Evolutionary conservation across 1,140 invertebrate genomes (phyloP).

Genomic region (Epicauta chinensis): DNA sequence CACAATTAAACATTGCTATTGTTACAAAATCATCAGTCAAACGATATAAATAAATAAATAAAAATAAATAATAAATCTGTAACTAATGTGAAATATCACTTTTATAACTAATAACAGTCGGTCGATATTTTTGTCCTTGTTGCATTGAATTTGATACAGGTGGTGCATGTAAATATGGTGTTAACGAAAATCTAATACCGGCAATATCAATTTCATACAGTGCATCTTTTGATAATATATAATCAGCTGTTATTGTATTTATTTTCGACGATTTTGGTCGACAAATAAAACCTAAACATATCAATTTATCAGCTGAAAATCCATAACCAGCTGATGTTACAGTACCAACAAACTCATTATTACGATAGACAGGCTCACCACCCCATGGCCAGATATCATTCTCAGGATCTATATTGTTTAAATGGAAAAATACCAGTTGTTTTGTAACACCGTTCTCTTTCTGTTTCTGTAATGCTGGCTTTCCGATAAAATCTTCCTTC

Average conservation of each 20-base stretch:
- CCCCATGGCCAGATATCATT: conserved; percentile 76
- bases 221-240: conserved; percentile 53
- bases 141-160: conserved; percentile 33
- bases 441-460: conserved; percentile 61
- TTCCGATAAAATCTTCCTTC: conserved; percentile 68
- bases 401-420: conserved; percentile 67
- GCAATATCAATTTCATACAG: conserved; percentile 63
- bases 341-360: conserved; percentile 63
- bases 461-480: conserved; percentile 62
- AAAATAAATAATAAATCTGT: no score
- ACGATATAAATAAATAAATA: no score
- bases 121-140: conserved; percentile 31
- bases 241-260: conserved; percentile 53
- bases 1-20: background rate
- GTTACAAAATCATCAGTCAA: no score
- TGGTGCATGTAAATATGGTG: conserved; percentile 54
- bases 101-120: conserved; percentile 32
- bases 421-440: conserved; percentile 63
- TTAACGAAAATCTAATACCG: conserved; percentile 54
- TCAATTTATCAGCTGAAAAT: conserved; percentile 55
- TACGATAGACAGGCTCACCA: conserved; percentile 69
- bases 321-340: conserved; percentile 72
- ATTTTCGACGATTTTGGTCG: conserved; percentile 42
- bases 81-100: conserved; percentile 13
- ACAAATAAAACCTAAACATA: conserved; percentile 61